A percentile compares a stretch with the other conserved stretches of the same genome.
Evolutionary conservation across 2,797 vertebrate genomes (phyloP).

Genomic region (Ciconia nigra): DNA sequence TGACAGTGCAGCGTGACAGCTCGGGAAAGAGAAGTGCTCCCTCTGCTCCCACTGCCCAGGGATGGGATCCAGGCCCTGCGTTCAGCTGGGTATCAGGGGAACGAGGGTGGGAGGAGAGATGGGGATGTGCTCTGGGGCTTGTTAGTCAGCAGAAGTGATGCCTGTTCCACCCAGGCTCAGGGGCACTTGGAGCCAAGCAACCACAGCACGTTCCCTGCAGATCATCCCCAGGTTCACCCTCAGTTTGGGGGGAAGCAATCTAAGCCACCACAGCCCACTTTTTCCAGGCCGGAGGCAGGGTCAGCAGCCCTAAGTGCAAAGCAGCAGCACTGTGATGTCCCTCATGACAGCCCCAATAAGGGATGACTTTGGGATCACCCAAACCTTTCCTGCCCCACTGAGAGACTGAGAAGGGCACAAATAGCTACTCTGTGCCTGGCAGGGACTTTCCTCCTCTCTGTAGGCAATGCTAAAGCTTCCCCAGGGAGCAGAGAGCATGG

Average conservation of each 20-base stretch:
- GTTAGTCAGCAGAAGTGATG: not conserved
- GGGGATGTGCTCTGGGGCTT: not conserved
- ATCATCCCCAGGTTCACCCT: not conserved
- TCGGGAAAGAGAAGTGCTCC: fast-evolving
- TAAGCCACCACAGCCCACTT: not conserved
- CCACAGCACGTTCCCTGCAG: not conserved
- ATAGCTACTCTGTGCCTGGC: not conserved
- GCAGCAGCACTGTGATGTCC: not conserved
- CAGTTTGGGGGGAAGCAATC: not conserved
- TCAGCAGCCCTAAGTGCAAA: not conserved
- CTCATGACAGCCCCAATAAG: not conserved
- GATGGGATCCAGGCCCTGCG: fast-evolving
- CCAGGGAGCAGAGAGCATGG: not conserved
- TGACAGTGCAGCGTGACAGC: not conserved
- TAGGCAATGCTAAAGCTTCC: not conserved
- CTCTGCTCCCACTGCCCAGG: not conserved
- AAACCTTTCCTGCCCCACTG: not conserved
- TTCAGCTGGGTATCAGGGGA: not conserved
- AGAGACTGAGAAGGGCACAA: not conserved
- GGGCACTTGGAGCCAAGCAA: not conserved
- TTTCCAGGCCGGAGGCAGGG: not conserved
- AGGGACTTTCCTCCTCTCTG: not conserved
- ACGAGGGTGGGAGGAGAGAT: not conserved
- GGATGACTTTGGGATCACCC: not conserved
- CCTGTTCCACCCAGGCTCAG: not conserved